phyloP scores from a whole-genome alignment of 2,113 vertebrate genomes.

The Tympanuchus pallidicinctus region DNA sequence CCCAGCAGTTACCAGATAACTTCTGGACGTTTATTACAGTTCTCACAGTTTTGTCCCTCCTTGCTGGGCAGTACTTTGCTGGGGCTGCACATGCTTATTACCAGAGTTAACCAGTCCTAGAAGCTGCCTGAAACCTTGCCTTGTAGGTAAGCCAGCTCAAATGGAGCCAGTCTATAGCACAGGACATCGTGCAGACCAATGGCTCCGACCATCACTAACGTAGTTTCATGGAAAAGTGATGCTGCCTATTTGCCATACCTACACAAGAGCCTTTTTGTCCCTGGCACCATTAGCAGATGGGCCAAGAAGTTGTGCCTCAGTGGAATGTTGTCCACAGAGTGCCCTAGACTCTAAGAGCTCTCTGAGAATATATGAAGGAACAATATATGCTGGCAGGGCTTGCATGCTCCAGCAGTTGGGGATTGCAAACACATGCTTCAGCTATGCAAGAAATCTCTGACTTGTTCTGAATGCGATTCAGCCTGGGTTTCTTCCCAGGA shows the following conservation, averaged over 20 bases:
- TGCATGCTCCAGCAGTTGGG: neutral
- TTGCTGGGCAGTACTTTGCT: neutral
- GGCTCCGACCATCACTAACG: neutral
- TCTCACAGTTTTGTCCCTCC: neutral
- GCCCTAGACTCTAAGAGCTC: slow-evolving; percentile 15
- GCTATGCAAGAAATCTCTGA: slow-evolving; percentile 70
- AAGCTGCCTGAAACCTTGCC: neutral
- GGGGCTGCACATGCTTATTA: neutral
- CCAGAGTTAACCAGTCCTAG: neutral
- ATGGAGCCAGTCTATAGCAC: neutral
- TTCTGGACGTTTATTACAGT: neutral
- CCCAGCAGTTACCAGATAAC: neutral
- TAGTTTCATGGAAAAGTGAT: neutral
- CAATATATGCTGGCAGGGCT: slow-evolving; percentile 47
- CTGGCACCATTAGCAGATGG: neutral
- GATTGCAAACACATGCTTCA: slow-evolving; percentile 74
- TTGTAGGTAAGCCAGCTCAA: neutral
- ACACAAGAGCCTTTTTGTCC: neutral
- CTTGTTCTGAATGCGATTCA: slow-evolving; percentile 66
- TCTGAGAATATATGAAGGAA: slow-evolving; percentile 56
- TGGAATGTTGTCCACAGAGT: neutral
- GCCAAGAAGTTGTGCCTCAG: neutral
- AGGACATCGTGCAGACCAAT: neutral
- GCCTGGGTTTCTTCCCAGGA: slow-evolving; percentile 72
- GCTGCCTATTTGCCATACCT: neutral